Evolutionary conservation across 2,888 invertebrate genomes (phyloP).

Genomic region (Adelognathus sp.): DNA sequence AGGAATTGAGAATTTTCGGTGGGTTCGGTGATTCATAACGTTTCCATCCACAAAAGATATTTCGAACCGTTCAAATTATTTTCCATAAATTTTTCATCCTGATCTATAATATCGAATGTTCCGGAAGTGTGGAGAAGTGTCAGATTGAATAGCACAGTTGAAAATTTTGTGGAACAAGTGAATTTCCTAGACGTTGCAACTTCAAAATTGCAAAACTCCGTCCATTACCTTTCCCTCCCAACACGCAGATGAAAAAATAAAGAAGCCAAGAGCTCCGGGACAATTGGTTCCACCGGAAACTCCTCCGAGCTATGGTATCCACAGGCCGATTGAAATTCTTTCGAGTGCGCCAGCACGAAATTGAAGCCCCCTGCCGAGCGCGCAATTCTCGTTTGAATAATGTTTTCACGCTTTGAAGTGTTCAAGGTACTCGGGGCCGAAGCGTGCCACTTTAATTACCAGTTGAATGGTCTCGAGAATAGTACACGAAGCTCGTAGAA

Average conservation of each 20-base stretch:
- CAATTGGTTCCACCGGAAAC: neutral
- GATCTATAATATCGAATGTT: too few relatives aligned
- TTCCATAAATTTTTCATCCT: too few relatives aligned
- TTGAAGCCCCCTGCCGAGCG: neutral
- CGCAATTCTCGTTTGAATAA: neutral
- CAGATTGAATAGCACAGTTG: too few relatives aligned
- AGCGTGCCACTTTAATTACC: conserved; percentile 32
- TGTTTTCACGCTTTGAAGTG: conserved; percentile 37
- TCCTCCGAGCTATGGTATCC: conserved; percentile 2
- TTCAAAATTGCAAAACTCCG: too few relatives aligned
- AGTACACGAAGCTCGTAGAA: conserved; percentile 42
- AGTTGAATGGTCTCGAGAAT: conserved; percentile 18
- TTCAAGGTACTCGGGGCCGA: neutral
- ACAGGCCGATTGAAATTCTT: neutral
- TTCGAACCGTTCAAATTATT: too few relatives aligned
- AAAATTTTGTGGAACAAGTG: too few relatives aligned
- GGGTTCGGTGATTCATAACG: too few relatives aligned
- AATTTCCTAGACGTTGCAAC: too few relatives aligned
- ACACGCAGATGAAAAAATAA: neutral
- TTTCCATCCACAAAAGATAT: too few relatives aligned
- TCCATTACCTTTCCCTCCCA: too few relatives aligned
- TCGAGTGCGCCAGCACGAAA: neutral
- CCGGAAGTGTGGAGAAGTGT: too few relatives aligned
- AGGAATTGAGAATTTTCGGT: too few relatives aligned
- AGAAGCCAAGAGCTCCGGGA: neutral